Evolutionary conservation across 2,888 invertebrate genomes (phyloP), one percentile per base, ranked within the genome.

Genomic region (Mycalesis mineus): DNA sequence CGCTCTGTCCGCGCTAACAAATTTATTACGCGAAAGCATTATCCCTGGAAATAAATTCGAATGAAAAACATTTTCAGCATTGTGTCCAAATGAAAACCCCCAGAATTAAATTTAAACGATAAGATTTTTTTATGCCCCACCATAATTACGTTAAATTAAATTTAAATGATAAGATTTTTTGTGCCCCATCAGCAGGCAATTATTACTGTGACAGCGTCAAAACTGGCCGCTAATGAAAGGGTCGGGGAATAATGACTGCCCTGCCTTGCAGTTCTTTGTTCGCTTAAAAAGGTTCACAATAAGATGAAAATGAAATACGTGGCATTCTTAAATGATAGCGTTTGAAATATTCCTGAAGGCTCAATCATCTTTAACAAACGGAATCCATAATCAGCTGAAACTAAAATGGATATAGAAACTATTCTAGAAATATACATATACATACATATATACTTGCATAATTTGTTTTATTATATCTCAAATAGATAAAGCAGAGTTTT

Each of bases 301-400:
- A 74, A 77, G 77, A 77, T 74, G 73, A 74, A 77, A 75, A 78
- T 77, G 73, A 76, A 77, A 77, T 66, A 66, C 60, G 61, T 53
- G 60, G 63, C 68, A 70, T 78, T 81, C 71, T 74, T 72, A 73
- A 74, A 52, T 40, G 40, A 41, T 47, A 44, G 49, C 28, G 48
- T 33, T 33, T 45, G 50, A 48, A 28, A 31, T 51, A 6, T 29
- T 41, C 5, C 2, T 31, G 5, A 13, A 37, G 14, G 37, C 22
- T 40, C 40, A 49, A 22, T 41, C 33, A 31, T 42, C 13, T 42
- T 52, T 17, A 36, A 36, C 11, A n/a, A 36, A 13, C 37, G 8
- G n/a, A n/a, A n/a, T n/a, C n/a, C n/a, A 29, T 40, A 40, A 11
- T 15, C 22, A n/a, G n/a, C n/a, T n/a, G 28, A 40, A 51, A 14